Conservation (phyloP, 2,888 invertebrate genomes). For the Eupithecia exiguata region DNA sequence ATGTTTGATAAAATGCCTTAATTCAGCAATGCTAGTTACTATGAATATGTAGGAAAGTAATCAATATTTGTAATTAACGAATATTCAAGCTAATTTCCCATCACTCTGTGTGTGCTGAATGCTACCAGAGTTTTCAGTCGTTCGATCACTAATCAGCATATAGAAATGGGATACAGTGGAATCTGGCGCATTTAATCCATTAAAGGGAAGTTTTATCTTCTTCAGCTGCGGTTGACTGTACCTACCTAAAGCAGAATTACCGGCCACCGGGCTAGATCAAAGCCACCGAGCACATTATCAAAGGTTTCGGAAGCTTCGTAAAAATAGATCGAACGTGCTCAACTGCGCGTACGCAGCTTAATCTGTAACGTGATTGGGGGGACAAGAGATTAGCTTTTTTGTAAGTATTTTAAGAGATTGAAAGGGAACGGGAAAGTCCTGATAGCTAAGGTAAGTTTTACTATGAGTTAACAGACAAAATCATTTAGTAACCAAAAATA, state of each 20-base stretch:
- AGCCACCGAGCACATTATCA: constrained; percentile 58
- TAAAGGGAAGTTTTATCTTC: not conserved
- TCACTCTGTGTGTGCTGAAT: not conserved
- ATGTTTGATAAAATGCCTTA: not conserved
- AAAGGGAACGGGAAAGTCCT: not conserved
- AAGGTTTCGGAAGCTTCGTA: constrained; percentile 57
- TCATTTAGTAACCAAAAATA: not conserved
- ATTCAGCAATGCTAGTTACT: not conserved
- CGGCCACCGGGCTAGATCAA: constrained; percentile 74
- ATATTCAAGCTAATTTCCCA: not conserved
- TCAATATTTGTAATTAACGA: not conserved
- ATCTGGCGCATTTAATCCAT: not conserved
- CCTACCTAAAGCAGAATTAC: constrained; percentile 65
- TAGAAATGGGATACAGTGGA: not conserved
- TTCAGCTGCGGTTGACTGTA: constrained; percentile 62
- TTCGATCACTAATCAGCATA: not conserved
- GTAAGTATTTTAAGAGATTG: not conserved
- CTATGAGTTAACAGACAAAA: not conserved
- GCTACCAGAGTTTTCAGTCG: not conserved
- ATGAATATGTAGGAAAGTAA: not conserved
- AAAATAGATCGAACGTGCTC: constrained; percentile 59
- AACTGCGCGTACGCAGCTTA: constrained; percentile 37
- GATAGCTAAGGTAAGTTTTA: not conserved
- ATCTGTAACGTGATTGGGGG: constrained; percentile 39
- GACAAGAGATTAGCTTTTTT: constrained; percentile 16